Conservation (phyloP, 2,113 vertebrate genomes). For the Thinocorus orbignyianus region DNA sequence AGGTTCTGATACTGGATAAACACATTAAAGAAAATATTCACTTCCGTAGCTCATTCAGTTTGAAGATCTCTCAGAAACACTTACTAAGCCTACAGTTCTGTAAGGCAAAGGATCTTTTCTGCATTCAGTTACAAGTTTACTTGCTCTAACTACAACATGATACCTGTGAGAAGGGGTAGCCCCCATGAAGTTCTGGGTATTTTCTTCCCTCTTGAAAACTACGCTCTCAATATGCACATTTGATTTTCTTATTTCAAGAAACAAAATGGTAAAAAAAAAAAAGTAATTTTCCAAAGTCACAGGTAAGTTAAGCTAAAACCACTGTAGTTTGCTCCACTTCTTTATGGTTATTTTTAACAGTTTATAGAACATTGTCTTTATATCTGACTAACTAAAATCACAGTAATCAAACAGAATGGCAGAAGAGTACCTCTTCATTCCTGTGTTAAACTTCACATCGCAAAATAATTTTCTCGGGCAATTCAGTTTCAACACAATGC, state of each 20-base stretch:
- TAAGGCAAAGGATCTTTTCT: not conserved
- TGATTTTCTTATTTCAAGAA: not conserved
- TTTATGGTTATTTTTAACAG: not conserved
- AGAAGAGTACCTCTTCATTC: not conserved
- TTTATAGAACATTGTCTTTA: not conserved
- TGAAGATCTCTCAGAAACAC: not conserved
- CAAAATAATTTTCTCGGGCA: not conserved
- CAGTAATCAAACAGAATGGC: not conserved
- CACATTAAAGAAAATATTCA: not conserved
- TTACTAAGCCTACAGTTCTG: not conserved
- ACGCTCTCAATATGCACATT: accelerated
- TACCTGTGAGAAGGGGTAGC: not conserved
- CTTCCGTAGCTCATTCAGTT: not conserved
- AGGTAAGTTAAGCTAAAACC: not conserved
- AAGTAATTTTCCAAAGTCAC: not conserved
- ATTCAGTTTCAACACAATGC: not conserved
- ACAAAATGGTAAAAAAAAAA: not conserved
- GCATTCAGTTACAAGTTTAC: not conserved
- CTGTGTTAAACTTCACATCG: not conserved
- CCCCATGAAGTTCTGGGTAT: not conserved
- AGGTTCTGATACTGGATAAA: not conserved
- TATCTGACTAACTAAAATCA: not conserved
- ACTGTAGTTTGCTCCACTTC: not conserved
- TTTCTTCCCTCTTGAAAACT: not conserved
- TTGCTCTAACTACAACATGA: accelerated